A percentile compares a stretch with the other conserved stretches of the same genome.
phyloP scores from a whole-genome alignment of 2,797 vertebrate species.

The Iguana delicatissima region DNA sequence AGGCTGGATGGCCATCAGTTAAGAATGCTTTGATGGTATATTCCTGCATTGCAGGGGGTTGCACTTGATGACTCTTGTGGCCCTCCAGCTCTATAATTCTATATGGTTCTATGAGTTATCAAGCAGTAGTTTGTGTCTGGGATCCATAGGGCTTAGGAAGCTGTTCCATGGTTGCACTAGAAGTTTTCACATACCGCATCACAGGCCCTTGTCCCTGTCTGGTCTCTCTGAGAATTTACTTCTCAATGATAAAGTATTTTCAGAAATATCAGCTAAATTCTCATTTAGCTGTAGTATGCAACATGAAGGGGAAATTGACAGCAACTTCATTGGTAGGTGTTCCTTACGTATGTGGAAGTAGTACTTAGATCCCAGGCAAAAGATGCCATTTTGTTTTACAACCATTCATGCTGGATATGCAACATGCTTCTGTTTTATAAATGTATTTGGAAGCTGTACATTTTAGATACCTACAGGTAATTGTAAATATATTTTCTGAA shows the following conservation, averaged over 20 bases:
- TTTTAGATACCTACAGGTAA: constrained; percentile 7
- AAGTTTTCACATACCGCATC: background rate
- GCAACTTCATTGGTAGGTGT: background rate
- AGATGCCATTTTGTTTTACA: background rate
- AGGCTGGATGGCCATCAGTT: too few relatives aligned
- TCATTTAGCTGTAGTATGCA: background rate
- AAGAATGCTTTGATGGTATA: too few relatives aligned
- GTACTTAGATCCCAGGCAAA: background rate
- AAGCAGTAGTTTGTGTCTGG: background rate
- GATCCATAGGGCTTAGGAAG: background rate
- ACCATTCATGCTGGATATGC: background rate
- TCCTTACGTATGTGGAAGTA: background rate
- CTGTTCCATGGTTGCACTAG: background rate
- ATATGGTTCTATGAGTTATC: too few relatives aligned
- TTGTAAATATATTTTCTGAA: constrained; percentile 38
- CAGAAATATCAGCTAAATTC: too few relatives aligned
- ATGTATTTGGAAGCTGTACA: constrained; percentile 12
- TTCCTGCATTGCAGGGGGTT: too few relatives aligned
- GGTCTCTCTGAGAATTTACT: background rate
- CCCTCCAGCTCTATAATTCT: too few relatives aligned
- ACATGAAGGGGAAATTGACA: background rate
- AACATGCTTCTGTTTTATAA: background rate
- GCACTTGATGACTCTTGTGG: too few relatives aligned
- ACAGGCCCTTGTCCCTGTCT: background rate
- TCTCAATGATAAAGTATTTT: background rate